Base-by-base conservation (phyloP, 2,888 invertebrate genomes). In the Thyatira batis region DNA sequence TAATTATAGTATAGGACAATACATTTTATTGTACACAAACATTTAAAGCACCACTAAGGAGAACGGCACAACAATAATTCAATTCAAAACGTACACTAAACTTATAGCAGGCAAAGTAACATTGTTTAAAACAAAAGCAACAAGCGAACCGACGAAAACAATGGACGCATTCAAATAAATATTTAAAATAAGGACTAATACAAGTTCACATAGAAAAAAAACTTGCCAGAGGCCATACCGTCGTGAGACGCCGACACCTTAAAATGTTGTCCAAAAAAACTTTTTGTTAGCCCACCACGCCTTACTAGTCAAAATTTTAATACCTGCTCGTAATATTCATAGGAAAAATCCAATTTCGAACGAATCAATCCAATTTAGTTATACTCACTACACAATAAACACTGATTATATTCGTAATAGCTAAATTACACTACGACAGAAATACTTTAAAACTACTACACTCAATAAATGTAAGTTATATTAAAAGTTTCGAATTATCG, bases 111-210 rank as follows among this genome's bases (percentile, higher is more conserved):
- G 9, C 75, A 69, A 76, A 69, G 65, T 65, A 72, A 66, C 59
- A 66, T 57, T 62, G 57, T 33, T 57, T 55, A 61, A 66, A 73
- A 83, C 79, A 77, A 79, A 74, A 69, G 72, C 67, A 70, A 74
- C 68, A 73, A 73, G 58, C 54, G 60, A 69, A 71, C 65, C 65
- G 63, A 65, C 63, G 65, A 65, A 76, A 82, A 87, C 85, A 89
- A 88, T 79, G 70, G 71, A 60, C 61, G 74, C 80, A 80, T 83
- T 84, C 81, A 82, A 82, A 80, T 74, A 84, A 80, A 82, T 73
- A 80, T 76, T 78, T 65, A 70, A 79, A 76, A 79, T 78, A 76
- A 84, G 78, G 78, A 76, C 78, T 73, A 73, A 76, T 78, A 67
- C 75, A 72, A 71, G 72, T 70, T 66, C 63, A 77, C 73, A 77